Conservation (phyloP, 2,113 vertebrate genomes). For the Halcyon malimbica region DNA sequence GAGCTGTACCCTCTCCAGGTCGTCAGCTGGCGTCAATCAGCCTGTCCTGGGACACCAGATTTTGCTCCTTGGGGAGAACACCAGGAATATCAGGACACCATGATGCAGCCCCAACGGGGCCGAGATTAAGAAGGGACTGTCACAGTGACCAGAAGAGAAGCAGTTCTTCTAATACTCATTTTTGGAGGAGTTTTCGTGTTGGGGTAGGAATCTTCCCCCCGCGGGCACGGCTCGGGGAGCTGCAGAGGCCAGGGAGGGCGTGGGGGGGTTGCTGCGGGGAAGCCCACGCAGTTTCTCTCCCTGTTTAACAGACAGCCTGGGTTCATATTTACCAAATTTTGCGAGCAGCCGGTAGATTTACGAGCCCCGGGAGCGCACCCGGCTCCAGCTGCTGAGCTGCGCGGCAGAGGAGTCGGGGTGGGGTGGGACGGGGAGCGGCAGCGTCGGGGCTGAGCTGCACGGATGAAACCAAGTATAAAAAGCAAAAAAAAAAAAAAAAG, state of each 20-base stretch:
- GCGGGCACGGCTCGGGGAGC: accelerated
- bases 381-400: background rate
- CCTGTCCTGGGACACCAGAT: background rate
- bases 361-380: background rate
- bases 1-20: background rate
- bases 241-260: background rate
- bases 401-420: background rate
- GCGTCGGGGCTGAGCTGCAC: background rate
- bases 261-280: background rate
- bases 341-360: conserved; percentile 14
- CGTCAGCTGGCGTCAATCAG: conserved; percentile 9
- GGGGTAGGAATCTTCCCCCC: background rate
- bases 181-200: background rate
- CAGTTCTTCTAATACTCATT: accelerated
- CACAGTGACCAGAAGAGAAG: background rate
- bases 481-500: background rate
- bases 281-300: background rate
- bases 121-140: background rate
- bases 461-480: background rate
- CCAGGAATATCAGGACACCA: background rate
- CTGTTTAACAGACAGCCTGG: background rate
- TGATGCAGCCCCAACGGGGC: accelerated
- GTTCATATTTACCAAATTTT: background rate
- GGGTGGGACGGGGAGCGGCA: background rate
- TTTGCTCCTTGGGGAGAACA: background rate